Evolutionary conservation across 1,140 invertebrate species (phyloP).

Genomic region (Drosophila cardini): DNA sequence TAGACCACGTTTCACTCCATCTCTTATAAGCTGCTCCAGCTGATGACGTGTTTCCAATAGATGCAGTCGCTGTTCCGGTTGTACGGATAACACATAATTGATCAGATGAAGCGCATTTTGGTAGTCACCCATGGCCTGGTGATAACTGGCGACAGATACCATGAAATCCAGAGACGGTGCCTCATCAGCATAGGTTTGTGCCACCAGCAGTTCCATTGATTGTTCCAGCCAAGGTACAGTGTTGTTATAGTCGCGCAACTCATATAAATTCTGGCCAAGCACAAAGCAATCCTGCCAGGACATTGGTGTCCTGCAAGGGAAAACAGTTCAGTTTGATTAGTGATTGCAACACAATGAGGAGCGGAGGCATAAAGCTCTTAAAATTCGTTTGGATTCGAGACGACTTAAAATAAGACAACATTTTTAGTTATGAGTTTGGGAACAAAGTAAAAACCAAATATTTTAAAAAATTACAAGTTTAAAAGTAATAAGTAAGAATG

Average conservation of each 20-base stretch:
- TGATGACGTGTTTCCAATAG: conserved; percentile 91
- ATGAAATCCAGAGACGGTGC: conserved; percentile 68
- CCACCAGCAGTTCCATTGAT: conserved; percentile 85
- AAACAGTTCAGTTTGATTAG: conserved; percentile 31
- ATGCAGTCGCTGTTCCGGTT: conserved; percentile 92
- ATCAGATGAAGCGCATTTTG: conserved; percentile 93
- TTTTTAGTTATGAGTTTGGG: too few relatives aligned
- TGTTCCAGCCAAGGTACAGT: conserved; percentile 97
- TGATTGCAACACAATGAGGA: conserved; percentile 24
- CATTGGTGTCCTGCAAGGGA: conserved; percentile 86
- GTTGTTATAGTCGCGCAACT: conserved; percentile 96
- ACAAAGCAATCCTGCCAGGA: conserved; percentile 97
- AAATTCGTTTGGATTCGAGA: too few relatives aligned
- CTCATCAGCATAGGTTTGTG: conserved; percentile 57
- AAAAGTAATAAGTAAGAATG: too few relatives aligned
- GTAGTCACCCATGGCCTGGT: conserved; percentile 94
- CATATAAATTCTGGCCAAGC: conserved; percentile 96
- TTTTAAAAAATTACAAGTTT: too few relatives aligned
- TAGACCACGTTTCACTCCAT: conserved; percentile 65
- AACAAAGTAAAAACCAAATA: too few relatives aligned
- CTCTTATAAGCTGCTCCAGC: conserved; percentile 60
- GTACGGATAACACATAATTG: conserved; percentile 92
- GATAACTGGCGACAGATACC: conserved; percentile 69
- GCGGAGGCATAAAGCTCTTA: too few relatives aligned
- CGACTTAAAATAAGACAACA: too few relatives aligned